A percentile compares a stretch with the other conserved stretches of the same genome.
phyloP scores from a whole-genome alignment of 2,113 vertebrate genomes.

The Odocoileus hemionus region DNA sequence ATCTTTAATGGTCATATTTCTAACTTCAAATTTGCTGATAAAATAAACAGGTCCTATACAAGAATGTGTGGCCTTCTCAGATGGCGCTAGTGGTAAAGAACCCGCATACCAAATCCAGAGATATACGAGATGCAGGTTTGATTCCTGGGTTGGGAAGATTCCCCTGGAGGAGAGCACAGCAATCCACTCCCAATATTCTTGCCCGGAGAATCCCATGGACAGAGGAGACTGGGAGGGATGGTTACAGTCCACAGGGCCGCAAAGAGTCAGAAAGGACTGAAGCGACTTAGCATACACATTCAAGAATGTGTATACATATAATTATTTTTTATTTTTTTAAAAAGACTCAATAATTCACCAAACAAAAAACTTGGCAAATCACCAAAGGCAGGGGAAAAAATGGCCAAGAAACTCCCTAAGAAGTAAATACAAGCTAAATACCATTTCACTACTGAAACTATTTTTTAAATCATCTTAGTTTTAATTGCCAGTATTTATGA shows the following conservation, averaged over 20 bases:
- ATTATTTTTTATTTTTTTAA: neutral
- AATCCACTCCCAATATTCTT: neutral
- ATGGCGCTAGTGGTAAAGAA: neutral
- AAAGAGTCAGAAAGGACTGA: neutral
- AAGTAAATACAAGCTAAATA: constrained; percentile 39
- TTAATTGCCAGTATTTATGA: neutral
- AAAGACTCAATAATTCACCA: neutral
- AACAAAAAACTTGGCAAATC: constrained; percentile 26
- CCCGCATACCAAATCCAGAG: neutral
- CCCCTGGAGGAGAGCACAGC: neutral
- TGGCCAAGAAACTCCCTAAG: neutral
- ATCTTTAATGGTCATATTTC: neutral
- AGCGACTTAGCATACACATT: neutral
- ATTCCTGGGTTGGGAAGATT: neutral
- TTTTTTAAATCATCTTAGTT: constrained; percentile 17
- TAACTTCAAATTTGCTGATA: constrained; percentile 7
- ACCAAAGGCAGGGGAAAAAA: neutral
- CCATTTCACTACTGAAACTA: constrained; percentile 1
- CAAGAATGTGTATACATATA: neutral
- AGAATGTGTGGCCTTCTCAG: neutral
- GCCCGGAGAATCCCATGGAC: neutral
- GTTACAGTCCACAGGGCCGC: neutral
- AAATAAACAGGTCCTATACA: neutral
- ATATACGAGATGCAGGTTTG: neutral
- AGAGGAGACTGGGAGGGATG: neutral